These are phyloP conservation scores for Pogonocherus hispidulus DNA, from an alignment of 2,888 invertebrate species.

Conservation along the genomic window DNA sequence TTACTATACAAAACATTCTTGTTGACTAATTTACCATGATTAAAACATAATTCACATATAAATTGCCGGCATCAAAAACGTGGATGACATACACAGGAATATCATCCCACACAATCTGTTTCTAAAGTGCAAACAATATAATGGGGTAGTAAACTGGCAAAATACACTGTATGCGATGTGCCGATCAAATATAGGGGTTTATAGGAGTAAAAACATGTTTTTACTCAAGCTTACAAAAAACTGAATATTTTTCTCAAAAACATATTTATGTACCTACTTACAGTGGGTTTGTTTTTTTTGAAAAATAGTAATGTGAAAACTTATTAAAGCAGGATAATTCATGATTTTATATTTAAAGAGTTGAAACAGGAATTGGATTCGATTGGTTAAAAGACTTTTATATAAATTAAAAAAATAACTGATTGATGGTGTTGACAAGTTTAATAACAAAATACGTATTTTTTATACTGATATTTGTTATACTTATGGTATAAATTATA, in stretches of 20 bases:
- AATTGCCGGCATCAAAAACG: slow-evolving; percentile 47
- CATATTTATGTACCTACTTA: too few relatives aligned
- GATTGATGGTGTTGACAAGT: too few relatives aligned
- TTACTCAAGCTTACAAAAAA: slow-evolving; percentile 1
- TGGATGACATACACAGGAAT: slow-evolving; percentile 45
- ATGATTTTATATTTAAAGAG: too few relatives aligned
- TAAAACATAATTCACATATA: slow-evolving; percentile 47
- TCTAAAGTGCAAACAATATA: slow-evolving; percentile 47
- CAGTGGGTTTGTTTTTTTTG: too few relatives aligned
- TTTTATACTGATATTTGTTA: too few relatives aligned
- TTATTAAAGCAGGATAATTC: too few relatives aligned
- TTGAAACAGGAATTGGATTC: too few relatives aligned
- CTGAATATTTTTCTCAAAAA: not conserved
- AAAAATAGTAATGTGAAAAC: too few relatives aligned
- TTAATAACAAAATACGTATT: too few relatives aligned
- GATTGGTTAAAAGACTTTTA: too few relatives aligned
- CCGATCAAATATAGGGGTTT: slow-evolving; percentile 19
- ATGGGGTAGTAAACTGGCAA: slow-evolving; percentile 40
- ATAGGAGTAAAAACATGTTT: slow-evolving; percentile 18
- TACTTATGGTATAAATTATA: too few relatives aligned
- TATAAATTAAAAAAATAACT: too few relatives aligned
- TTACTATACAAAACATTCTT: slow-evolving; percentile 48
- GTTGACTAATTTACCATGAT: slow-evolving; percentile 50
- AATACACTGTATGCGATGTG: slow-evolving; percentile 18
- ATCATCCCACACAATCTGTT: slow-evolving; percentile 44